Evolutionary conservation across 2,113 vertebrate species (phyloP), one percentile per base, ranked within the genome.

Genomic region (Hoplias malabaricus): DNA sequence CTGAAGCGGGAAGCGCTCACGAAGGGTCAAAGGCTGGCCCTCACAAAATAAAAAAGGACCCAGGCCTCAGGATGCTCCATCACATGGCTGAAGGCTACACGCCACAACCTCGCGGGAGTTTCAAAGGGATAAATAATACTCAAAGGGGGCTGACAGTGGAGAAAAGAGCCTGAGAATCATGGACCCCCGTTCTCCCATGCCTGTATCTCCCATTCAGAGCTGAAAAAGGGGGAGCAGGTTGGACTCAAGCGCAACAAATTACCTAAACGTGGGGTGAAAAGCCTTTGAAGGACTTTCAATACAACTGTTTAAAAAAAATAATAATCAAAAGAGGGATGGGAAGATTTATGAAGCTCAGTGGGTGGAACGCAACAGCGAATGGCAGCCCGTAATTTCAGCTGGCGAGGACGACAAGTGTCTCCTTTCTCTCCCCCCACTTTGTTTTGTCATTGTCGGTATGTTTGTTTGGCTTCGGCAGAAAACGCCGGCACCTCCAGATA

Each of bases 201-300:
- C 81, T 87, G 84, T 81, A 88, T 81, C 79, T 90, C 82, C 88
- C 82, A 89, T 90, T 92, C 87, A 90, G 36, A 46, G 14, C 29
- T 23, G 50, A 73, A 71, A 74, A 34, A 50, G 71, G 59, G 67
- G 74, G 71, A 82, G 80, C 75, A 80, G 81, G 83, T 89, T 83
- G 77, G 84, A 86, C 86, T 89, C 85, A 90, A 92, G 87, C 86
- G 84, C 86, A 89, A 91, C 89, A 88, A 90, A 90, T 91, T 66
- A 89, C 84, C 87, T 84, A 87, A 90, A 90, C 90, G 89, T 90
- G 78, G 50, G 82, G 85, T 89, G 85, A 91, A 89, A 89, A 79
- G 80, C 83, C 77, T 40, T 82, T 76, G 62, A 86, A 79, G 34
- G 57, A 81, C 78, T 87, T n/a, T 84, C 67, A 81, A 82, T 83